Evolutionary conservation across 2,113 vertebrate genomes (phyloP), one percentile per base, ranked within the genome.

Genomic region (Carollia perspicillata): DNA sequence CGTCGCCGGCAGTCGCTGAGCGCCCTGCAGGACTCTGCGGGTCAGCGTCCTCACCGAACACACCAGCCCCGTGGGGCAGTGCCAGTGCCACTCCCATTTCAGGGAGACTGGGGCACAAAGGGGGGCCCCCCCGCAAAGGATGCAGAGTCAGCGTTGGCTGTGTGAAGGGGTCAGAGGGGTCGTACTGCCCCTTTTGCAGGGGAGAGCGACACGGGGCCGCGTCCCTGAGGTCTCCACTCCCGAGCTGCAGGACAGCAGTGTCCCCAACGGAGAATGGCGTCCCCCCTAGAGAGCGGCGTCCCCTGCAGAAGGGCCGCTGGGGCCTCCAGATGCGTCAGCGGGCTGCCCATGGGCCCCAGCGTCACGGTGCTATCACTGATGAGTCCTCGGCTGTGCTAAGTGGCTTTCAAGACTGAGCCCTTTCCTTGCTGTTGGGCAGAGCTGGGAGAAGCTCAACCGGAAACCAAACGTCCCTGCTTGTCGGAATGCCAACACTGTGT

Each of bases 311-410:
- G 55, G 0, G 10, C 44, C 2, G 2, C 79, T 84, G 63, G 95
- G 83, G 49, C 84, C 90, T 44, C 89, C 8, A 7, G 66, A 35
- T 49, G 96, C 78, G 79, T 90, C 35, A 92, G 96, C 96, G 96
- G 84, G 90, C 98, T 98, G 97, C 97, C 97, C 33, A 10, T 97
- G 95, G 98, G 98, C 98, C 98, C 97, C 83, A 0, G 40, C 93
- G 97, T 98, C 55, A 93, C 2, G 0, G 94, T 98, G 97, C 99
- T 98, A 98, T 98, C 97, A 98, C 98, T 98, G 98, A 98, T 98
- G 98, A 98, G 98, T 96, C 98, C 96, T 98, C 98, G 98, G 98
- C 98, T 99, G 98, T 97, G 98, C 98, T 71, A 72, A 96, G 97
- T 89, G 97, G 68, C 97, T 97, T 95, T 63, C 71, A 95, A 88